These are phyloP conservation scores for Rhynchomys soricoides DNA, from an alignment of 2,113 vertebrate species.

Conservation along the genomic window DNA sequence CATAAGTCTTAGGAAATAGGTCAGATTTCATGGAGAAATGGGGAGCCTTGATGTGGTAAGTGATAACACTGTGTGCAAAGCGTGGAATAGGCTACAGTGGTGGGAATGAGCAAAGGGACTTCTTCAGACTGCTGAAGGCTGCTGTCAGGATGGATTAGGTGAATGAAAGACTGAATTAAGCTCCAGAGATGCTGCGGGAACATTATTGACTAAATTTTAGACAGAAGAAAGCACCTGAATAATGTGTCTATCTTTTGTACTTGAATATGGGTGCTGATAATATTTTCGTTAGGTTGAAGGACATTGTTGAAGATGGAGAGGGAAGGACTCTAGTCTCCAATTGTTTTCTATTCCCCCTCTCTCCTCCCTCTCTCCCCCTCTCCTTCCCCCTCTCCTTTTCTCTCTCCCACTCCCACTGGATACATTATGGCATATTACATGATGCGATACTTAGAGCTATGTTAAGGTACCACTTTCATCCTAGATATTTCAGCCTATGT, in stretches of 20 bases:
- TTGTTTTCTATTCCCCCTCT: neutral
- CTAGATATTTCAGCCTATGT: neutral
- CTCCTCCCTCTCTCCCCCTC: too few species aligned
- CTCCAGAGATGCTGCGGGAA: neutral
- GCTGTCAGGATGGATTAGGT: neutral
- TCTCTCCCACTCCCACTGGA: neutral
- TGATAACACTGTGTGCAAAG: neutral
- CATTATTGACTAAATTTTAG: rapidly evolving
- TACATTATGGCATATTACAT: neutral
- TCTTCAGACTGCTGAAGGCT: too few species aligned
- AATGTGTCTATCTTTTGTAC: neutral
- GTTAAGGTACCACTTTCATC: neutral
- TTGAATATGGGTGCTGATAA: neutral
- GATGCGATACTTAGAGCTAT: neutral
- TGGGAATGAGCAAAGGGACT: rapidly evolving
- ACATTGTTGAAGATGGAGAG: neutral
- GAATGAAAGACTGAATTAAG: neutral
- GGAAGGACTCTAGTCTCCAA: neutral
- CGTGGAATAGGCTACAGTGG: neutral
- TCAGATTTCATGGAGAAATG: neutral
- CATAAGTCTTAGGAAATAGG: neutral
- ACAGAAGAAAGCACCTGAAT: neutral
- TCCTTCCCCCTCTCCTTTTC: too few species aligned
- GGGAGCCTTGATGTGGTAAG: neutral
- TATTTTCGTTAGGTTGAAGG: neutral